Percentiles rank a stretch among this genome's conserved stretches.
phyloP scores from a whole-genome alignment of 1,140 invertebrate genomes.

The Drosophila truncata region DNA sequence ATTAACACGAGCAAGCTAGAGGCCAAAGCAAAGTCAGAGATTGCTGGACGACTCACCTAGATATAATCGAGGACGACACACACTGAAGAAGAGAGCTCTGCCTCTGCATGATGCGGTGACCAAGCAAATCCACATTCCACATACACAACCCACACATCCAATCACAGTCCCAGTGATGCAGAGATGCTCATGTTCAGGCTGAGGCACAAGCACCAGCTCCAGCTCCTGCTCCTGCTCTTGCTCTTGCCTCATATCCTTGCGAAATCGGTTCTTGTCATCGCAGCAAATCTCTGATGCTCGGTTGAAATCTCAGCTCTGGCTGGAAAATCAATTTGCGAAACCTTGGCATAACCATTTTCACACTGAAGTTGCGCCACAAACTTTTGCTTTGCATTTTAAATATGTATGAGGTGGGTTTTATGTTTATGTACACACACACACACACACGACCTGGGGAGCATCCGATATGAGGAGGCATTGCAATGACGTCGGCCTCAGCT shows the following conservation, averaged over 20 bases:
- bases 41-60: constrained; percentile 10
- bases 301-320: constrained; percentile 10
- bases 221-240: not conserved
- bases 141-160: constrained; percentile 6
- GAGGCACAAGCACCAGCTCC: not conserved
- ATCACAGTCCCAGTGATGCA: not conserved
- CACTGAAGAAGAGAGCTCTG: too few species aligned
- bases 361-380: constrained; percentile 59
- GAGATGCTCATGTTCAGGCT: constrained; percentile 5
- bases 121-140: constrained; percentile 11
- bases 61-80: constrained; percentile 5
- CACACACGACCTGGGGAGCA: not conserved
- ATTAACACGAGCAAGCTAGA: constrained; percentile 8
- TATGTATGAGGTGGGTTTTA: constrained; percentile 59
- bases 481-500: not conserved
- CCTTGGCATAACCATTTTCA: constrained; percentile 50
- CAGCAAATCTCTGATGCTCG: constrained; percentile 17
- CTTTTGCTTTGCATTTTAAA: constrained; percentile 65
- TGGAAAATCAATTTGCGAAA: constrained; percentile 26
- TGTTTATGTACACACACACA: constrained; percentile 50
- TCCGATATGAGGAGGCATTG: constrained; percentile 14
- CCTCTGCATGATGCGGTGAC: constrained; percentile 2
- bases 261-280: constrained; percentile 20
- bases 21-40: constrained; percentile 6
- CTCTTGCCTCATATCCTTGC: constrained; percentile 1